Base-by-base conservation (phyloP, 1,140 invertebrate genomes). In the Pogonomyrmex californicus region DNA sequence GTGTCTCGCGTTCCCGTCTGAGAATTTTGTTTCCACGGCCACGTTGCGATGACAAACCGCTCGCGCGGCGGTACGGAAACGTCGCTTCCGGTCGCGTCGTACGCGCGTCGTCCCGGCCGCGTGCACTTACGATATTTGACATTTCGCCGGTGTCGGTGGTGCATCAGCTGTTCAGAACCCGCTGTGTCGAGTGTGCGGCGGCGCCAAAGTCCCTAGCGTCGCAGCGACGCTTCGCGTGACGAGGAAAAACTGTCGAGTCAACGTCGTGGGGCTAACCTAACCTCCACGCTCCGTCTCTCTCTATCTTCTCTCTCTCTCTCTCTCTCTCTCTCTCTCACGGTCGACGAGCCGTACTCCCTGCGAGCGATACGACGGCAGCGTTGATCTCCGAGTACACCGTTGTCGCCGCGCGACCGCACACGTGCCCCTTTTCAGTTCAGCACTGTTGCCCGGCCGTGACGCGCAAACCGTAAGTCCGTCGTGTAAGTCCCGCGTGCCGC, bases 81-180 rank as follows among this genome's bases (percentile, higher is more conserved):
- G 36, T 12, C n/a, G 23, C 33, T 14, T 68, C 9, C 47, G 44
- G 33, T 51, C 30, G 30, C 41, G 54, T 36, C 10, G 54, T 1
- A 17, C 2, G 44, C 4, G 41, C 41, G 41, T 7, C 41, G 41
- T 44, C 41, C 41, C 7, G 41, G 41, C 41, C 41, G 62, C 65
- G 38, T 68, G 23, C 41, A 68, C 65, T 68, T 68, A 68, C 65
- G 12, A 68, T 68, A 68, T 95, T 96, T 95, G 95, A 96, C 95
- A 96, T 96, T 93, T 95, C 93, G 94, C 94, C 94, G 95, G 94
- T 94, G 90, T 93, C 87, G 87, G 86, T 92, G 88, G 88, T 93
- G 88, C 93, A 95, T 95, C 95, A 95, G 94, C 94, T 94, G 94
- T 95, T 95, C 90, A 92, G 23, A 58, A 89, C 90, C 88, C 91